Evolutionary conservation across 92 coral and sea anemone species (phyloP).

Genomic region (Porites rus): DNA sequence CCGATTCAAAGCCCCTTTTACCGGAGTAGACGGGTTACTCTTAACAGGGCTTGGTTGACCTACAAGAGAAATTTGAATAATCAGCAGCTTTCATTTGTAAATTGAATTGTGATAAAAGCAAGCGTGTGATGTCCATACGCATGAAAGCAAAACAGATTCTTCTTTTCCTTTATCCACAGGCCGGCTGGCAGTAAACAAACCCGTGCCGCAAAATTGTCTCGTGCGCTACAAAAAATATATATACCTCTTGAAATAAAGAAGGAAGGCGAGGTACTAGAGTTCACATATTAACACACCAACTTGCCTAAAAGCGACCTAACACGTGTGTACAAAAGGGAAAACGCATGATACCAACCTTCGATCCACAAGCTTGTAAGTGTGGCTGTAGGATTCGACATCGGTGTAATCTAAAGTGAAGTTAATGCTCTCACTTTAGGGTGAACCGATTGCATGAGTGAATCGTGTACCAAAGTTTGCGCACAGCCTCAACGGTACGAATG

Average conservation of each 20-base stretch:
- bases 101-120: conserved; percentile 42
- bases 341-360: conserved; percentile 74
- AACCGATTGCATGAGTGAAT: conserved; percentile 85
- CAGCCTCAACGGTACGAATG: conserved; percentile 26
- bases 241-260: background rate
- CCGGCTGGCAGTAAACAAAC: background rate
- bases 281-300: background rate
- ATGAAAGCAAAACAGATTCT: background rate
- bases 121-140: conserved; percentile 14
- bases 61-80: conserved; percentile 77
- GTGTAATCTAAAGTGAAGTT: conserved; percentile 64
- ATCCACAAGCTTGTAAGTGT: conserved; percentile 94
- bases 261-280: conserved; percentile 8
- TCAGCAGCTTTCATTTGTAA: conserved; percentile 70
- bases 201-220: background rate
- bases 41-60: conserved; percentile 96
- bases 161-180: background rate
- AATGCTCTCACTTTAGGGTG: conserved; percentile 50
- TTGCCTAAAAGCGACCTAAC: conserved; percentile 36
- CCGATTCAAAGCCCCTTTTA: conserved; percentile 72
- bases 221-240: background rate
- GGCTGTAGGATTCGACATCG: conserved; percentile 93
- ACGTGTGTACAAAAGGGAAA: conserved; percentile 65
- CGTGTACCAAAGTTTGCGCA: conserved; percentile 52
- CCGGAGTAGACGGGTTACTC: conserved; percentile 79